These are phyloP conservation scores for Thumatha senex DNA, from an alignment of 2,888 invertebrate genomes.

Conservation along the genomic window DNA sequence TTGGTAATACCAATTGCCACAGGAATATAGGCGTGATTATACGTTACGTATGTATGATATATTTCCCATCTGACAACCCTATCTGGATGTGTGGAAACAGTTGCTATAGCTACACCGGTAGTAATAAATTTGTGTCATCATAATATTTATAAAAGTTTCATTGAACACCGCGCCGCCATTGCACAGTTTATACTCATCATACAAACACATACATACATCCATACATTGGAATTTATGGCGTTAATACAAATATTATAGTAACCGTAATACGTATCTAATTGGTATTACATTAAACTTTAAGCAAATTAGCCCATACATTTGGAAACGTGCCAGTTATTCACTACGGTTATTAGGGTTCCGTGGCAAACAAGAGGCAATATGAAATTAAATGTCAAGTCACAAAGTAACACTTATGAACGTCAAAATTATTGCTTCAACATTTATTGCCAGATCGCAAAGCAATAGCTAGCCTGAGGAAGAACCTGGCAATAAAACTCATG, in stretches of 20 bases:
- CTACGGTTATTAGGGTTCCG: no score
- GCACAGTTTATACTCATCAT: neutral
- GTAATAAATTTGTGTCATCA: neutral
- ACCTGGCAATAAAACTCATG: no score
- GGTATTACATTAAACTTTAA: neutral
- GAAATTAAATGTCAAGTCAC: no score
- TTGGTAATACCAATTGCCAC: no score
- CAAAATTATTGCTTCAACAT: no score
- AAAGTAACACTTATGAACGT: no score
- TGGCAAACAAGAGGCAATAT: no score
- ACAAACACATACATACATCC: no score
- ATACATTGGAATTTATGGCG: neutral
- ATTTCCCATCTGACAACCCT: neutral
- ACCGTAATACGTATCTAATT: neutral
- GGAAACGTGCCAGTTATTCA: neutral
- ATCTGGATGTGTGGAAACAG: neutral
- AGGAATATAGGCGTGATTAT: no score
- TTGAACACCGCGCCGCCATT: neutral
- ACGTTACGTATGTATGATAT: no score
- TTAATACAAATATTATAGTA: neutral
- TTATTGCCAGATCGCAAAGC: no score
- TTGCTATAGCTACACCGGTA: neutral
- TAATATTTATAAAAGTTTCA: conserved; percentile 4
- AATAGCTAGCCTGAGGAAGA: no score
- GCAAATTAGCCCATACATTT: neutral